Evolutionary conservation across 1,140 invertebrate species (phyloP).

Genomic region (Hestina assimilis): DNA sequence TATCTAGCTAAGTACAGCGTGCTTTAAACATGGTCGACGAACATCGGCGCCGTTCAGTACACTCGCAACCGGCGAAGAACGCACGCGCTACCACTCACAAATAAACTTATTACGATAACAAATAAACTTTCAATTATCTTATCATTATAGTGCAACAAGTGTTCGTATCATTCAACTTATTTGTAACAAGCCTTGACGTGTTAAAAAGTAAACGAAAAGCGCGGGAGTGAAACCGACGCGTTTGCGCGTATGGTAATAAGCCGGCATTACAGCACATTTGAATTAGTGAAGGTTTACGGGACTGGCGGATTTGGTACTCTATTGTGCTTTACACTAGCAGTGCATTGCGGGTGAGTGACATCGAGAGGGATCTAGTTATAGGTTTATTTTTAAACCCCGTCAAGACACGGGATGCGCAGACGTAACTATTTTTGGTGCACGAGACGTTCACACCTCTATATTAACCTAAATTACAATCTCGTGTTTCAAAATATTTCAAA

Average conservation of each 20-base stretch:
- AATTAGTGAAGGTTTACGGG: slow-evolving; percentile 58
- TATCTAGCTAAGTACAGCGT: slow-evolving; percentile 56
- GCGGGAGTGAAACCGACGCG: slow-evolving; percentile 47
- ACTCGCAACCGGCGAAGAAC: slow-evolving; percentile 54
- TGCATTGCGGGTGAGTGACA: slow-evolving; percentile 69
- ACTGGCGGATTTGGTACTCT: slow-evolving; percentile 49
- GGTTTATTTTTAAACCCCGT: slow-evolving; percentile 64
- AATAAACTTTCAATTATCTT: slow-evolving; percentile 16
- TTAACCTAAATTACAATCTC: slow-evolving; percentile 50
- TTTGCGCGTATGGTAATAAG: slow-evolving; percentile 51
- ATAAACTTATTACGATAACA: slow-evolving; percentile 36
- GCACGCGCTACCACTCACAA: slow-evolving; percentile 45
- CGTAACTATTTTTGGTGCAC: slow-evolving; percentile 68
- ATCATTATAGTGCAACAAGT: slow-evolving; percentile 22
- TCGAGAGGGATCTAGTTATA: slow-evolving; percentile 44
- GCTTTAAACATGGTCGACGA: slow-evolving; percentile 68
- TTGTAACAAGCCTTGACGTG: slow-evolving; percentile 23
- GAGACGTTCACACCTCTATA: slow-evolving; percentile 57
- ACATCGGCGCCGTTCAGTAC: slow-evolving; percentile 59
- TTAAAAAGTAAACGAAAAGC: slow-evolving; percentile 31
- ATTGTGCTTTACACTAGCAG: slow-evolving; percentile 39
- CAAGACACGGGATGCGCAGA: slow-evolving; percentile 51
- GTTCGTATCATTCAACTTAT: slow-evolving; percentile 13
- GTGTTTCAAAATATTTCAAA: slow-evolving; percentile 45
- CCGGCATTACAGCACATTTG: slow-evolving; percentile 52